Conservation (phyloP, 2,888 invertebrate genomes). For the Caenorhabditis afra region DNA sequence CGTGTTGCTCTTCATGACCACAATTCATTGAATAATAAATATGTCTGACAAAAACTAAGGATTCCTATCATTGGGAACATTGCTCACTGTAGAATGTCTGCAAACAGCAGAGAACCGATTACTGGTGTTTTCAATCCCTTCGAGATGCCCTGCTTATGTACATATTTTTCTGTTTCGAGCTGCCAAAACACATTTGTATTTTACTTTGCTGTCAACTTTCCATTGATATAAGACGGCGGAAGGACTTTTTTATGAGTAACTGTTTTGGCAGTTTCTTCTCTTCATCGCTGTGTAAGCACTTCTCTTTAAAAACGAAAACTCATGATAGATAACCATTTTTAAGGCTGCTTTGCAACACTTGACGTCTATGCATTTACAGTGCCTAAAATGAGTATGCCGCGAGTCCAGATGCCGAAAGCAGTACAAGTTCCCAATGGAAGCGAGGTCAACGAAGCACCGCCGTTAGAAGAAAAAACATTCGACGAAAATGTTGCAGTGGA, state of each 20-base stretch:
- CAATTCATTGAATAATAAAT: background rate
- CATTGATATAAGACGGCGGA: background rate
- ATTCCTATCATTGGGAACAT: background rate
- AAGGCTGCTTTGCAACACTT: background rate
- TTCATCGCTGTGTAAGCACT: background rate
- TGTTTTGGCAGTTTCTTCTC: background rate
- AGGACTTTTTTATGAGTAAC: background rate
- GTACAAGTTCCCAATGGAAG: background rate
- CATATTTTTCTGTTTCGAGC: background rate
- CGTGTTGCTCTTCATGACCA: background rate
- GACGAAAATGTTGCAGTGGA: conserved; percentile 42
- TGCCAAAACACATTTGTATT: background rate
- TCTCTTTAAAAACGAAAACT: background rate
- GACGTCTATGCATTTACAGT: no score
- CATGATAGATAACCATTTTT: background rate
- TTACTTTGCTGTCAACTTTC: background rate
- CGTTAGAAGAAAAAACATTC: conserved; percentile 20
- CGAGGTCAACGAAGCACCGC: background rate
- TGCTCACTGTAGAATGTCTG: no score
- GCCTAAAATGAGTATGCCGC: no score
- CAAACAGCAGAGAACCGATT: background rate
- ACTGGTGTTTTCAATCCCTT: background rate
- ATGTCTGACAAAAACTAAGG: background rate
- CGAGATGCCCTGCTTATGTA: background rate
- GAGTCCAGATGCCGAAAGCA: background rate